Evolutionary conservation across 2,797 vertebrate species (phyloP).

Genomic region (Peromyscus aztecus): DNA sequence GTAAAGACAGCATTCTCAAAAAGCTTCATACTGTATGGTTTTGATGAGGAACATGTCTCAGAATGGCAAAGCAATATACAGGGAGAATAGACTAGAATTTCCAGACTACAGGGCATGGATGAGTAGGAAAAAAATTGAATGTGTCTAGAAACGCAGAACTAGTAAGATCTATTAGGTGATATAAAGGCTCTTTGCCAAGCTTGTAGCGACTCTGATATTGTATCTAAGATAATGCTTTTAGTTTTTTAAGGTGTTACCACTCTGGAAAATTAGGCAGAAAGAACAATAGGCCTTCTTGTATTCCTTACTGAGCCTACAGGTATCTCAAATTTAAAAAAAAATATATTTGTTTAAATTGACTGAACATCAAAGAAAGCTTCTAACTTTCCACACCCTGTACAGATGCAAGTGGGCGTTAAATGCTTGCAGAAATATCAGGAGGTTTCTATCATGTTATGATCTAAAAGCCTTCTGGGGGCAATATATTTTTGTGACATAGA

Average conservation of each 20-base stretch:
- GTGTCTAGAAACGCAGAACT: not conserved
- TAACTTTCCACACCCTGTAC: not conserved
- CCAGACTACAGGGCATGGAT: not conserved
- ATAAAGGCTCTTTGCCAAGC: not conserved
- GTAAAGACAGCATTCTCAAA: not conserved
- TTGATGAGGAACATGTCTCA: not conserved
- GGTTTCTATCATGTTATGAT: not conserved
- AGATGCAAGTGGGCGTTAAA: not conserved
- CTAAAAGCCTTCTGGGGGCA: not conserved
- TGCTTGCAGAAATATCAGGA: not conserved
- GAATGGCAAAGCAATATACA: not conserved
- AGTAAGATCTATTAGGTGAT: not conserved
- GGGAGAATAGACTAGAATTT: not conserved
- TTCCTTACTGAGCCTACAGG: not conserved
- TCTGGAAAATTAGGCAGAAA: not conserved
- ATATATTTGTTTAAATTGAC: not conserved
- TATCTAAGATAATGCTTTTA: not conserved
- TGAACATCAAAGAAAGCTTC: not conserved
- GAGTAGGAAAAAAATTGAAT: accelerated
- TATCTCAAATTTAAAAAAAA: not conserved
- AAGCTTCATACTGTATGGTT: not conserved
- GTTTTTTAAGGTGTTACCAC: not conserved
- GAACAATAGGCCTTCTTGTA: not conserved
- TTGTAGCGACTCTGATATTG: not conserved
- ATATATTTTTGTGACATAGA: not conserved